Conservation (phyloP, 2,113 vertebrate species). For the Apodemus speciosus region DNA sequence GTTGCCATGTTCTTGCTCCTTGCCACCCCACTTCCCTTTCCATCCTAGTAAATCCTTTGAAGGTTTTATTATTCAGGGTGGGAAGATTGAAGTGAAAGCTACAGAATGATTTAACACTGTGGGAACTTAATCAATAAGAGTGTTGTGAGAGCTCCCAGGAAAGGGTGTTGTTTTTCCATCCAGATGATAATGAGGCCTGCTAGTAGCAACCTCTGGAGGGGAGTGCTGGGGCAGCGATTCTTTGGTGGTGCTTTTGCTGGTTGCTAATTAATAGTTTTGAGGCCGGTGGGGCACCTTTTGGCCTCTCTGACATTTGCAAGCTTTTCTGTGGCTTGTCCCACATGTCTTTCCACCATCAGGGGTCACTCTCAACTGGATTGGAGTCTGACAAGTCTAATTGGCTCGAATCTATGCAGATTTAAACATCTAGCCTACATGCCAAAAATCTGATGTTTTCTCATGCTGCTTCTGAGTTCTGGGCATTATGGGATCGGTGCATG, state of each 20-base stretch:
- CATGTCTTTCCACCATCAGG: conserved; percentile 75
- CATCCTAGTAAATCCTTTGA: conserved; percentile 84
- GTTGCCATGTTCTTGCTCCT: conserved; percentile 58
- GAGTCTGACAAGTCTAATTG: conserved; percentile 81
- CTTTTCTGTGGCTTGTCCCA: conserved; percentile 82
- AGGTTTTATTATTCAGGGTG: conserved; percentile 87
- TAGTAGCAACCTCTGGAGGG: conserved; percentile 87
- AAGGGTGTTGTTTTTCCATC: conserved; percentile 88
- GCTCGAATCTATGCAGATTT: conserved; percentile 81
- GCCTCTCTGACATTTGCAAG: conserved; percentile 79
- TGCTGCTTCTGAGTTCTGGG: conserved; percentile 75
- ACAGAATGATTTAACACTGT: conserved; percentile 89
- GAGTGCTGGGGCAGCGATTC: conserved; percentile 82
- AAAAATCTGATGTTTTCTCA: conserved; percentile 81
- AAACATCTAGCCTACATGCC: conserved; percentile 76
- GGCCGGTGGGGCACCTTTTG: conserved; percentile 82
- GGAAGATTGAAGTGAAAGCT: conserved; percentile 85
- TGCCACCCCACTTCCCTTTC: conserved; percentile 76
- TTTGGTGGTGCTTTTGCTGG: conserved; percentile 83
- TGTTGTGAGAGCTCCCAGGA: conserved; percentile 86
- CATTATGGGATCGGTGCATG: conserved; percentile 75
- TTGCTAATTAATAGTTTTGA: conserved; percentile 88
- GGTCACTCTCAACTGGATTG: conserved; percentile 80
- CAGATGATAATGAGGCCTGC: conserved; percentile 88
- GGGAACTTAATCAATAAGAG: conserved; percentile 90